Percentiles rank a stretch among this genome's conserved stretches.
Conservation (phyloP, 1,140 invertebrate genomes). For the Maconellicoccus hirsutus region DNA sequence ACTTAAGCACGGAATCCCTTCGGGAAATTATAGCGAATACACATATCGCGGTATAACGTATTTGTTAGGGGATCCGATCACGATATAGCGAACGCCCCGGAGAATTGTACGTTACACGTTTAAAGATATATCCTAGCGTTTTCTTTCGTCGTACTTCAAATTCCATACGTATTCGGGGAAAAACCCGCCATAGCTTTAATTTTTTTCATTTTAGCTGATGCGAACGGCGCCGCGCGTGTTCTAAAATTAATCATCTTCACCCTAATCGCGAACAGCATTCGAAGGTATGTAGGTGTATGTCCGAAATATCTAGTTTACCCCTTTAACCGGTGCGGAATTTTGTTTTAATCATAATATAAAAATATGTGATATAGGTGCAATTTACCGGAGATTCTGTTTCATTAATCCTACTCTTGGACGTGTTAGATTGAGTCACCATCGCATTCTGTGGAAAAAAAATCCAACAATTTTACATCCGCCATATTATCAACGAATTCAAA, state of each 20-base stretch:
- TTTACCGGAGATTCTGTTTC: slow-evolving; percentile 4
- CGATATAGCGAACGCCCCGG: slow-evolving; percentile 10
- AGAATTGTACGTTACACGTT: slow-evolving; percentile 15
- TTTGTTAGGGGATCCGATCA: slow-evolving; percentile 18
- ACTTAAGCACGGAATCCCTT: slow-evolving; percentile 21
- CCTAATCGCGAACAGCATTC: too few relatives aligned
- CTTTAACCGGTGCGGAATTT: too few relatives aligned
- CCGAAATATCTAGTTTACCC: too few relatives aligned
- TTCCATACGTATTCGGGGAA: background rate
- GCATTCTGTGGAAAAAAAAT: background rate
- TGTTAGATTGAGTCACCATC: background rate
- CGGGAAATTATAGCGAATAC: slow-evolving; percentile 20
- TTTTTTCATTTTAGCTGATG: background rate
- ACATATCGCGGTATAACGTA: slow-evolving; percentile 15
- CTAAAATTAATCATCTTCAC: too few relatives aligned
- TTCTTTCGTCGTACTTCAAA: slow-evolving; percentile 8
- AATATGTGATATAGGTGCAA: background rate
- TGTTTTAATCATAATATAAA: background rate
- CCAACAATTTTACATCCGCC: background rate
- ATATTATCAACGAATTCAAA: background rate
- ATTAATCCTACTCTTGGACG: background rate
- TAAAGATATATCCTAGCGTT: background rate
- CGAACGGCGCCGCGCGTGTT: too few relatives aligned
- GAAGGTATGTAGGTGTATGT: too few relatives aligned
- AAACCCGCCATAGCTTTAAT: background rate